Base-by-base conservation (phyloP, 1,140 invertebrate species). In the Dufourea novaeangliae region DNA sequence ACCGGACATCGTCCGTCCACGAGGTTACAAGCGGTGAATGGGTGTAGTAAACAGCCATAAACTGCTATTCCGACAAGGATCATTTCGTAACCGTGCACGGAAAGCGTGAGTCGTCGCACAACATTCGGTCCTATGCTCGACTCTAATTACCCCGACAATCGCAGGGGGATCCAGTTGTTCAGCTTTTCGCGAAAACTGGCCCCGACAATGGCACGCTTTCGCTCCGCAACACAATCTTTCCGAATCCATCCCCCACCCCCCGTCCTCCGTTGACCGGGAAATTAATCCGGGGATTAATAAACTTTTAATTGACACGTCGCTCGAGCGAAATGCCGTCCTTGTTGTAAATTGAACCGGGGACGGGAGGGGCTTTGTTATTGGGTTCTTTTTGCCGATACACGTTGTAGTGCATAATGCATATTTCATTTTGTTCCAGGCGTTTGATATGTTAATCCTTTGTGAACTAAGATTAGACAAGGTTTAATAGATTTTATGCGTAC, bases 281-380 rank as follows among this genome's bases (percentile, higher is more conserved):
- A 72, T 62, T 62, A 62, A 46, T 50, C 22, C 17, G 22, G 8
- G 25, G 59, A 72, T 29, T 72, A 63, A 72, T 72, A 72, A 72
- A 63, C 59, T 72, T 63, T 52, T 72, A 63, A 72, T 72, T 72
- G 59, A 72, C 59, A 29, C 22, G 59, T n/a, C 41, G n/a, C 17
- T n/a, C 17, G 11, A 8, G 12, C n/a, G 57, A 63, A 50, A n/a
- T 34, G 32, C 17, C 20, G 14, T n/a, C 25, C 17, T 22, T 8
- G 2, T 6, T 44, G 41, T 6, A 46, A 61, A 46, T 71, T 62
- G 39, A 41, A 46, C 25, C 7, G 20, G 4, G 0, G 69, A 3
- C 10, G 34, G 22, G 14, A 2, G 27, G 39, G 41, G 1, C 4
- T 4, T 0, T 2, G 20, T 20, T 14, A 20, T 0, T 14, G 17